Conservation (phyloP, 2,888 invertebrate genomes). For the Conops quadrifasciatus region DNA sequence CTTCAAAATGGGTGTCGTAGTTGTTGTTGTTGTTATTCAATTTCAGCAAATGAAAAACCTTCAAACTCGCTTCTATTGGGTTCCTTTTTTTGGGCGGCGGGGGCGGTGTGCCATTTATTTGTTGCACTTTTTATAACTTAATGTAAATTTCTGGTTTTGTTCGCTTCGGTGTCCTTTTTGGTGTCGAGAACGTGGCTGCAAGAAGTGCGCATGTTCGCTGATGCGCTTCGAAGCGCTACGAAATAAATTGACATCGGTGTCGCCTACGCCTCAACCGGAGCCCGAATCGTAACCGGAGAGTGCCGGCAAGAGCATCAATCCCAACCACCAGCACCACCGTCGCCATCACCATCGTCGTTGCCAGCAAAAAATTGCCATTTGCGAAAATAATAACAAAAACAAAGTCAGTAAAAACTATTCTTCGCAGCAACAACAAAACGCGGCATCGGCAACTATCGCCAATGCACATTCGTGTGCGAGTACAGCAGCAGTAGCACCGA, state of each 20-base stretch:
- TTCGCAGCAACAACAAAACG: constrained; percentile 50
- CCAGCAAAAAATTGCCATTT: not conserved
- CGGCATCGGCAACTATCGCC: constrained; percentile 28
- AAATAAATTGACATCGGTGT: constrained; percentile 34
- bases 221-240: constrained; percentile 17
- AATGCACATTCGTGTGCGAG: not conserved
- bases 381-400: constrained; percentile 46
- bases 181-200: constrained; percentile 37
- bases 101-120: constrained; percentile 31
- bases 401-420: not conserved
- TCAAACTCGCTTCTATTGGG: constrained; percentile 59
- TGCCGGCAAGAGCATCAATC: constrained; percentile 35
- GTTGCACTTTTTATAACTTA: constrained; percentile 20
- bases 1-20: not conserved
- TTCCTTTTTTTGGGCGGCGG: constrained; percentile 52
- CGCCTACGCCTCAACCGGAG: constrained; percentile 28
- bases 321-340: constrained; percentile 41
- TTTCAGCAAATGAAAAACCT: constrained; percentile 61
- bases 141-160: constrained; percentile 18
- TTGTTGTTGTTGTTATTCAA: constrained; percentile 13
- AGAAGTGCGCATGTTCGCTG: constrained; percentile 59
- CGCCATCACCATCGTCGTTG: constrained; percentile 3
- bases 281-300: not conserved
- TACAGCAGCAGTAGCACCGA: not conserved
- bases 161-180: constrained; percentile 22